phyloP scores from a whole-genome alignment of 2,113 vertebrate species.

The Charadrius vociferus region DNA sequence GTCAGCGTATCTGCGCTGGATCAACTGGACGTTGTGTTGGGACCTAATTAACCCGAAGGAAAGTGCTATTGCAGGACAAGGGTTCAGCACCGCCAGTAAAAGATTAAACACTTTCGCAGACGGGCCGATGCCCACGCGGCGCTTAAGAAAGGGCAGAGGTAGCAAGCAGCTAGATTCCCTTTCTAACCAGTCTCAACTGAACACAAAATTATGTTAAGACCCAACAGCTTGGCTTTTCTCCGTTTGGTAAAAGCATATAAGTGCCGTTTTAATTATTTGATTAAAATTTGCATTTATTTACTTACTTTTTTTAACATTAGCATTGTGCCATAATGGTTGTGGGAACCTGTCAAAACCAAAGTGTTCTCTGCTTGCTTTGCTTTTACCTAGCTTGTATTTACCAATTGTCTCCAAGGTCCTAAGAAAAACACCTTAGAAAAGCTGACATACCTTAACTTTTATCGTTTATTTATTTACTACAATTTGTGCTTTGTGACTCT shows the following conservation, averaged over 20 bases:
- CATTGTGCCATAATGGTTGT: background rate
- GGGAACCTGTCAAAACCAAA: background rate
- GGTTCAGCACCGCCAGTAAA: conserved; percentile 15
- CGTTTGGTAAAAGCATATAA: background rate
- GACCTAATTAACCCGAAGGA: background rate
- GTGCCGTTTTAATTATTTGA: background rate
- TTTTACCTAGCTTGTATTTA: background rate
- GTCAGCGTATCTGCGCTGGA: background rate
- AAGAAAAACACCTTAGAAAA: background rate
- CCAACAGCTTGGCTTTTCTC: background rate
- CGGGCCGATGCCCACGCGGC: background rate
- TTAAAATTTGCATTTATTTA: background rate
- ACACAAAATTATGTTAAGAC: background rate
- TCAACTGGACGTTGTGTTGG: background rate
- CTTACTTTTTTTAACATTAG: background rate
- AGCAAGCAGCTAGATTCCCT: background rate
- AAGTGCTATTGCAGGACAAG: background rate
- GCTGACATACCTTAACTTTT: background rate
- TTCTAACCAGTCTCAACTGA: background rate
- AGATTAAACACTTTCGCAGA: conserved; percentile 21
- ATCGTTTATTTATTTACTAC: background rate
- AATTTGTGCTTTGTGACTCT: background rate
- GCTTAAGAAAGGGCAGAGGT: background rate
- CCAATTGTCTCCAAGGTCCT: background rate
- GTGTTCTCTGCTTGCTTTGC: background rate